Percentiles rank a stretch among this genome's conserved stretches.
Conservation (phyloP, 2,888 invertebrate genomes). For the Synanthedon andrenaeformis region DNA sequence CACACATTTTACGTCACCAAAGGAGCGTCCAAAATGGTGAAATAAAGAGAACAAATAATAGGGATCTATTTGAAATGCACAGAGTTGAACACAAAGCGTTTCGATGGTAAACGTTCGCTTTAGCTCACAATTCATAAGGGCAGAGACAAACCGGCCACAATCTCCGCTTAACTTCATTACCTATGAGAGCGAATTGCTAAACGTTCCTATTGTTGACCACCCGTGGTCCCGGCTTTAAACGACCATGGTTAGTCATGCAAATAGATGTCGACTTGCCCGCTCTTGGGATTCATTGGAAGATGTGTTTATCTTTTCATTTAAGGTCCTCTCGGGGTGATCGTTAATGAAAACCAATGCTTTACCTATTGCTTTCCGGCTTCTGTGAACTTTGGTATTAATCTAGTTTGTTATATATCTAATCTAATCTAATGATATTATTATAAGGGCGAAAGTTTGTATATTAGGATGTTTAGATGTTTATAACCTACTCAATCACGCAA, state of each 20-base stretch:
- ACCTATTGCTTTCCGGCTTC: too few species aligned
- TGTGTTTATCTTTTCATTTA: constrained; percentile 1
- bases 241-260: constrained; percentile 51
- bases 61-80: constrained; percentile 6
- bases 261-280: constrained; percentile 40
- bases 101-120: constrained; percentile 20
- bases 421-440: too few species aligned
- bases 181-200: constrained; percentile 57
- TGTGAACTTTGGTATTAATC: too few species aligned
- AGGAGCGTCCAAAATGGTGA: constrained; percentile 2
- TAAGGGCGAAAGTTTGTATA: too few species aligned
- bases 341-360: constrained; percentile 9
- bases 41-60: constrained; percentile 1
- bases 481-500: too few species aligned
- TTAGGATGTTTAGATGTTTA: too few species aligned
- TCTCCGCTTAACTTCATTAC: constrained; percentile 62
- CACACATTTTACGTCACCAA: not conserved
- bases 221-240: constrained; percentile 28
- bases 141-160: constrained; percentile 35
- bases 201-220: constrained; percentile 59
- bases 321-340: not conserved
- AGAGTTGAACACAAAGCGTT: constrained; percentile 17
- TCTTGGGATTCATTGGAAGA: constrained; percentile 8
- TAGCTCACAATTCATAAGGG: constrained; percentile 33
- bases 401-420: too few species aligned